phyloP scores from a whole-genome alignment of 2,888 invertebrate species.

The Stegana nigrithorax region DNA sequence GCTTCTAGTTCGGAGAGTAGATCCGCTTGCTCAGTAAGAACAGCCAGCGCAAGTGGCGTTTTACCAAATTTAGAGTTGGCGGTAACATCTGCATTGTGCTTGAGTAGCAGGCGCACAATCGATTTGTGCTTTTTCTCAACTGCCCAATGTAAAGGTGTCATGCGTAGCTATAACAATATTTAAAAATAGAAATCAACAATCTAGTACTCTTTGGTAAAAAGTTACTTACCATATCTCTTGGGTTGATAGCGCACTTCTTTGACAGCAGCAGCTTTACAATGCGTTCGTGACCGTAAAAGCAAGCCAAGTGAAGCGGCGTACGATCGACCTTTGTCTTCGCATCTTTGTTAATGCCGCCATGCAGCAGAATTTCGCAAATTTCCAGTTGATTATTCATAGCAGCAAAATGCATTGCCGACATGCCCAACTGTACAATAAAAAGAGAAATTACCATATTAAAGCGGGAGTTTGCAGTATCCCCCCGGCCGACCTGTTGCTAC shows the following conservation, averaged over 20 bases:
- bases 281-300: constrained; percentile 82
- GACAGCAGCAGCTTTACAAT: constrained; percentile 79
- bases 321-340: constrained; percentile 92
- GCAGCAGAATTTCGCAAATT: constrained; percentile 83
- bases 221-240: constrained; percentile 79
- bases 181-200: constrained; percentile 7
- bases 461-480: too few relatives aligned
- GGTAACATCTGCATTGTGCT: constrained; percentile 79
- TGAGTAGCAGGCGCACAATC: constrained; percentile 77
- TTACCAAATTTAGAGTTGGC: constrained; percentile 80
- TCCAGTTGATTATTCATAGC: constrained; percentile 83
- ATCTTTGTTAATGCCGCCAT: constrained; percentile 89
- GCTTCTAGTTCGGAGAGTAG: constrained; percentile 73
- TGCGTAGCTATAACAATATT: constrained; percentile 73
- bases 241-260: constrained; percentile 79
- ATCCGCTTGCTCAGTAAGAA: constrained; percentile 75
- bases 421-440: constrained; percentile 77
- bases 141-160: constrained; percentile 97
- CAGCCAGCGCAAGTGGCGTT: constrained; percentile 76
- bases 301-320: constrained; percentile 91
- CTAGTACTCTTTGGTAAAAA: constrained; percentile 6
- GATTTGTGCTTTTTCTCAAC: constrained; percentile 82
- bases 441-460: background rate
- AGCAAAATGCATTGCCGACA: constrained; percentile 89
- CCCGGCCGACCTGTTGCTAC: constrained; percentile 36